A percentile compares a stretch with the other conserved stretches of the same genome.
These are phyloP conservation scores for Scarus forsteni DNA, from an alignment of 2,797 vertebrate species.

Conservation along the genomic window DNA sequence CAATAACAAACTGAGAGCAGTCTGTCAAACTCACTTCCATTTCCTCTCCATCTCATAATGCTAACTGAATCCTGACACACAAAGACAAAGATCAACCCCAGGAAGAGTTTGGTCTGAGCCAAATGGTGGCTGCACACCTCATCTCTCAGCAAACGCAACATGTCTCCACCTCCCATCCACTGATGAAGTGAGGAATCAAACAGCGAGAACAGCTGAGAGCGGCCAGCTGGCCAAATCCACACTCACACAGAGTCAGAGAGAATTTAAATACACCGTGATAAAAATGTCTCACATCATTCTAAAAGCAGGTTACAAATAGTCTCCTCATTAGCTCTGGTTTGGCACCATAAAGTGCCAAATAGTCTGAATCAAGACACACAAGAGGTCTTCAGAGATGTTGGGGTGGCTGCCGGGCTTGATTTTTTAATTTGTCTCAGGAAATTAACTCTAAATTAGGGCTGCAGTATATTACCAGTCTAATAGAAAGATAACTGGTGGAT, in stretches of 20 bases:
- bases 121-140: conserved; percentile 61
- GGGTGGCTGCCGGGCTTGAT: conserved; percentile 5
- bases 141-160: conserved; percentile 62
- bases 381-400: conserved; percentile 21
- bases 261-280: conserved; percentile 35
- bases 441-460: not conserved
- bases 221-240: conserved; percentile 50
- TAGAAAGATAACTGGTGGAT: too few species aligned
- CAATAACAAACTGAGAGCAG: conserved; percentile 29
- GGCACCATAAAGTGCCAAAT: conserved; percentile 56
- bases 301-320: conserved; percentile 38
- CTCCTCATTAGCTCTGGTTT: conserved; percentile 50
- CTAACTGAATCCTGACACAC: conserved; percentile 44
- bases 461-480: not conserved
- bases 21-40: conserved; percentile 37
- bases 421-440: not conserved
- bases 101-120: conserved; percentile 36
- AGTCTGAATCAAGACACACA: conserved; percentile 45
- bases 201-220: conserved; percentile 29
- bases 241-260: conserved; percentile 17
- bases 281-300: conserved; percentile 39
- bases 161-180: conserved; percentile 37
- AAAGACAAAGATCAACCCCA: conserved; percentile 53
- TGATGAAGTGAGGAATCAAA: conserved; percentile 11
- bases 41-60: conserved; percentile 37